Evolutionary conservation across 2,113 vertebrate genomes (phyloP), one percentile per base, ranked within the genome.

Genomic region (Myiozetetes cayanensis): DNA sequence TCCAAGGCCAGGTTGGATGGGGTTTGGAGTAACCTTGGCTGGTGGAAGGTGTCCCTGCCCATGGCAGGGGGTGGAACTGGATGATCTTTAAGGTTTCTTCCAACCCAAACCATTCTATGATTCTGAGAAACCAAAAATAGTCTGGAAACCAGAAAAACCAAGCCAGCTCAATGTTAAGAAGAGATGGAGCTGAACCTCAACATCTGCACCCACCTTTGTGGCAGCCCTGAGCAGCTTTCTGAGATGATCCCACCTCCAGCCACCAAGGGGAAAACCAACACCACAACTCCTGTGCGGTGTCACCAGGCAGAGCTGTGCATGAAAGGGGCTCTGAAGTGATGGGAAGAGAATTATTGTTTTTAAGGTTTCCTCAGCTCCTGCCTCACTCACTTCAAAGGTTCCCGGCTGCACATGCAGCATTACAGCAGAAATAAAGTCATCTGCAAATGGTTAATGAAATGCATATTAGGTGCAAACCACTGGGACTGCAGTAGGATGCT

Each of bases 261-360:
- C 53, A 50, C 14, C 1, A 1, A 53, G 67, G 28, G 46, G 17
- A 80, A 24, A 67, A 56, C 31, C 9, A 39, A 31, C 30, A 16
- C 39, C 2, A 1, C 0, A 0, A 56, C 35, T 22, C 41, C 49
- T 25, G 44, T 1, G 1, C 12, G 3, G 6, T 4, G 44, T n/a
- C 43, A 27, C 62, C 84, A 49, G 43, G 30, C 21, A 46, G 6
- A 68, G 50, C 61, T 33, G 20, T 0, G 22, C 4, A 0, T 2
- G 22, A 66, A 10, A 15, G 41, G 5, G 41, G 5, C 56, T 53
- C 74, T 15, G 41, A 22, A 56, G 67, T 7, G 14, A 59, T 0
- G 6, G 4, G 12, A 12, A 22, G 65, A 39, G 8, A 41, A 18
- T 23, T 23, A 25, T 15, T 28, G 27, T 63, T 56, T 61, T 59